Base-by-base conservation (phyloP, 2,113 vertebrate genomes). In the Vireo altiloquus region DNA sequence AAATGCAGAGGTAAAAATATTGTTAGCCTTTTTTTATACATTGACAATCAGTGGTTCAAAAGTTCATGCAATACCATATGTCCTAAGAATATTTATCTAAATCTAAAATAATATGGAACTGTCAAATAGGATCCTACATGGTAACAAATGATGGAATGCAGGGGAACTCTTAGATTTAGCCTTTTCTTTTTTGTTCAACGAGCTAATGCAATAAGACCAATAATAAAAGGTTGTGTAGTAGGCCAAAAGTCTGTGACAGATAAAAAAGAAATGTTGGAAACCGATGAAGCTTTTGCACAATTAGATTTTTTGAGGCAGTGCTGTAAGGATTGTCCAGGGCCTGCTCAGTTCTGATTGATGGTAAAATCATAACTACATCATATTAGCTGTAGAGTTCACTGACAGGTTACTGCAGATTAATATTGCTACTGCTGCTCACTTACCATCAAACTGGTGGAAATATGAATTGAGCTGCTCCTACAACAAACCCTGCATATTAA, bases 331-430 rank as follows among this genome's bases (percentile, higher is more conserved):
- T 98, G 98, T 98, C 98, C 98, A 98, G 98, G 98, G 98, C 98
- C 97, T 96, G 97, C 97, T 98, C 97, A 91, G 97, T 95, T 97
- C 97, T 99, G 99, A 99, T 99, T 99, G 99, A 99, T 99, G 99
- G 98, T 98, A 99, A 99, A 99, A 99, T 99, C 99, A 99, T 99
- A 99, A 99, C 98, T 97, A 98, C 98, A 98, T 98, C 98, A 98
- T 99, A 99, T 99, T 99, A 99, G 99, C 98, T 98, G 97, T 96
- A 98, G 98, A 99, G 99, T 99, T 99, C 99, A 99, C 98, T 98
- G 98, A 96, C 97, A 98, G 99, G 99, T 99, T 99, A 99, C 98
- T 98, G 99, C 98, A 98, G 98, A 98, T 98, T 98, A 98, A 99
- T 98, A 98, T 97, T 98, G 98, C 98, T 97, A 98, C 98, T 98